phyloP scores from a whole-genome alignment of 2,888 invertebrate species.

The Zele albiditarsus region DNA sequence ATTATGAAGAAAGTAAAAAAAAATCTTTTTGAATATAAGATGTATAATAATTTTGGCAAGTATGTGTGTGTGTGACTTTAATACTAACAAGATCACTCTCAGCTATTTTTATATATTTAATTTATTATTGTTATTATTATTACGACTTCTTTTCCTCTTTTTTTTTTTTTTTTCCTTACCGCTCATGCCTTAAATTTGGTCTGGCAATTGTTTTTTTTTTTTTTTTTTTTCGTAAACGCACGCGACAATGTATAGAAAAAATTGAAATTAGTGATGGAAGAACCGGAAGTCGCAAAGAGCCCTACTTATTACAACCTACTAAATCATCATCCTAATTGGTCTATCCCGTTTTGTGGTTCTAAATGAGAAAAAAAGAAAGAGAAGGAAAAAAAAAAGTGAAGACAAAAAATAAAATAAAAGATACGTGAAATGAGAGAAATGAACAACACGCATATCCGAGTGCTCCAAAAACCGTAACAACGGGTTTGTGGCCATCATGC shows the following conservation, averaged over 20 bases:
- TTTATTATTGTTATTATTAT: not conserved
- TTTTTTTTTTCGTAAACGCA: conserved; percentile 11
- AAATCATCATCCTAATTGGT: conserved; percentile 25
- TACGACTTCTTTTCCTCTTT: not conserved
- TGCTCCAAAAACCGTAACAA: conserved; percentile 25
- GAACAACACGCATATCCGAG: conserved; percentile 8
- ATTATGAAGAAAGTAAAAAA: not conserved
- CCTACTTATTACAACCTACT: conserved; percentile 15
- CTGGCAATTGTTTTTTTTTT: conserved; percentile 13
- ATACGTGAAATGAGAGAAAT: not conserved
- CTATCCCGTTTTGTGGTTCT: not conserved
- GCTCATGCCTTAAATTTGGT: not conserved
- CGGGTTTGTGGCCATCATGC: conserved; percentile 19
- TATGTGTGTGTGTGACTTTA: not conserved
- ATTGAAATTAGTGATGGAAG: not conserved
- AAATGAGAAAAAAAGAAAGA: not conserved
- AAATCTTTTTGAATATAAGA: not conserved
- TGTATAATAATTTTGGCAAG: not conserved
- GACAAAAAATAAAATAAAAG: not conserved
- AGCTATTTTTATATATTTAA: not conserved
- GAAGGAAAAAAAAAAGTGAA: not conserved
- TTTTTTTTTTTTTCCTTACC: not conserved
- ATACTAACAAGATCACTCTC: not conserved
- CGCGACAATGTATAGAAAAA: not conserved
- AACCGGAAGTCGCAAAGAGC: conserved; percentile 18